A percentile compares a stretch with the other conserved stretches of the same genome.
phyloP scores from a whole-genome alignment of 1,140 invertebrate species.

The Globodera rostochiensis region DNA sequence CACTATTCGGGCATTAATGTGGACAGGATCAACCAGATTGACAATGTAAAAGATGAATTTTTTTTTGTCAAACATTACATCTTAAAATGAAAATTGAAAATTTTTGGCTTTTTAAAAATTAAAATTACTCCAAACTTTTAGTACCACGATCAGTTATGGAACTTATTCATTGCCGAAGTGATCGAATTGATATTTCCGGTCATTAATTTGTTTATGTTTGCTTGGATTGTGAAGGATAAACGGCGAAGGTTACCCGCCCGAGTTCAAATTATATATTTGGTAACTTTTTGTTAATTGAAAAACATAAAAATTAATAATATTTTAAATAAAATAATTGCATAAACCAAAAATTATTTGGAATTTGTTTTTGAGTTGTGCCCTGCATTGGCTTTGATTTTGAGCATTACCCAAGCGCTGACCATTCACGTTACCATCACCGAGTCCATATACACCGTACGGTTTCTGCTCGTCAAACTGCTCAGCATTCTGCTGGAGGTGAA shows the following conservation, averaged over 20 bases:
- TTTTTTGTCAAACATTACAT: background rate
- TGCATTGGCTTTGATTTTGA: constrained; percentile 51
- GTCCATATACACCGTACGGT: constrained; percentile 58
- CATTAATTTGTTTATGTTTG: constrained; percentile 55
- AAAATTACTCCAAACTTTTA: constrained; percentile 28
- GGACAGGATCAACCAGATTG: constrained; percentile 55
- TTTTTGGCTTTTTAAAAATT: background rate
- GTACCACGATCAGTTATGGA: constrained; percentile 60
- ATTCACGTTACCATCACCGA: constrained; percentile 53
- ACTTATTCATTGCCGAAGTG: constrained; percentile 55
- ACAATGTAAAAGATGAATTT: constrained; percentile 35
- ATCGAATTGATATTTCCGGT: constrained; percentile 54
- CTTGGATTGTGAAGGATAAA: constrained; percentile 56
- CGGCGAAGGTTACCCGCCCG: constrained; percentile 30
- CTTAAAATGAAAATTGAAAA: background rate
- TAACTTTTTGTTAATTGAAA: constrained; percentile 28
- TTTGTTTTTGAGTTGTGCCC: constrained; percentile 40
- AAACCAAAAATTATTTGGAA: no score
- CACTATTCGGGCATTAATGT: constrained; percentile 47
- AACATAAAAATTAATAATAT: no score
- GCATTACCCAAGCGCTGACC: constrained; percentile 51
- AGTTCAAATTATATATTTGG: constrained; percentile 58
- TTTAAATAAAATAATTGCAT: no score
- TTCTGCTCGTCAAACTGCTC: constrained; percentile 52
- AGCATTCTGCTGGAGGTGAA: constrained; percentile 50